Percentiles rank a stretch among this genome's conserved stretches.
Evolutionary conservation across 2,888 invertebrate genomes (phyloP).

Genomic region (Coleophora deauratella): DNA sequence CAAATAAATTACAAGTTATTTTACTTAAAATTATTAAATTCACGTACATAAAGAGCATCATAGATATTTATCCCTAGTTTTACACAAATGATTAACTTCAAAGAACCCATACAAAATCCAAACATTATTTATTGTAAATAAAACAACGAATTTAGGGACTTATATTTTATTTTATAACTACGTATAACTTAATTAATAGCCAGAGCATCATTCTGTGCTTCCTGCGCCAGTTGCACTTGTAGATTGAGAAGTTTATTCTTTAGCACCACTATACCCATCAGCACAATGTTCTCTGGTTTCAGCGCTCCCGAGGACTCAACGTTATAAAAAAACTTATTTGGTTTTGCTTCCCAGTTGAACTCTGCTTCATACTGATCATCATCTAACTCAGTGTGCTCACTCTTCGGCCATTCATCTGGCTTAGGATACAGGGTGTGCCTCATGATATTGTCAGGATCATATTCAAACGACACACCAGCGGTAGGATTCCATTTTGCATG

Average conservation of each 20-base stretch:
- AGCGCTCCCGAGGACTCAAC: constrained; percentile 97
- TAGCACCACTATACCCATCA: constrained; percentile 93
- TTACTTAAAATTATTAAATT: too few relatives aligned
- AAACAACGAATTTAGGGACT: too few relatives aligned
- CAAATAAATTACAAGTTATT: too few relatives aligned
- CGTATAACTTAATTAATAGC: constrained; percentile 75
- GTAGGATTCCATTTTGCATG: constrained; percentile 99
- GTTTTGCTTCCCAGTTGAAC: constrained; percentile 95
- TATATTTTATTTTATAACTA: too few relatives aligned
- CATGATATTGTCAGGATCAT: constrained; percentile 98
- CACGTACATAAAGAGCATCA: too few relatives aligned
- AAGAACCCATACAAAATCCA: too few relatives aligned
- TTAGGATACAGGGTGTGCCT: constrained; percentile 96
- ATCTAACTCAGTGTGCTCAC: constrained; percentile 95
- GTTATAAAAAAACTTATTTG: constrained; percentile 97
- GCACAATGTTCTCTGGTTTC: constrained; percentile 96
- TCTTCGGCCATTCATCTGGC: constrained; percentile 99
- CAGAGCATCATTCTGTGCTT: constrained; percentile 87
- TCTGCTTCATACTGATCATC: constrained; percentile 95
- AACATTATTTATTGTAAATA: too few relatives aligned
- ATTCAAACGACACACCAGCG: constrained; percentile 98
- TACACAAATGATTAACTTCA: too few relatives aligned
- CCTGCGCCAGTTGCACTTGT: constrained; percentile 92
- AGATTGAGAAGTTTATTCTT: constrained; percentile 97
- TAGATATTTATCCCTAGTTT: too few relatives aligned